Evolutionary conservation across 2,888 invertebrate species (phyloP).

Genomic region (Spicauda simplicius): DNA sequence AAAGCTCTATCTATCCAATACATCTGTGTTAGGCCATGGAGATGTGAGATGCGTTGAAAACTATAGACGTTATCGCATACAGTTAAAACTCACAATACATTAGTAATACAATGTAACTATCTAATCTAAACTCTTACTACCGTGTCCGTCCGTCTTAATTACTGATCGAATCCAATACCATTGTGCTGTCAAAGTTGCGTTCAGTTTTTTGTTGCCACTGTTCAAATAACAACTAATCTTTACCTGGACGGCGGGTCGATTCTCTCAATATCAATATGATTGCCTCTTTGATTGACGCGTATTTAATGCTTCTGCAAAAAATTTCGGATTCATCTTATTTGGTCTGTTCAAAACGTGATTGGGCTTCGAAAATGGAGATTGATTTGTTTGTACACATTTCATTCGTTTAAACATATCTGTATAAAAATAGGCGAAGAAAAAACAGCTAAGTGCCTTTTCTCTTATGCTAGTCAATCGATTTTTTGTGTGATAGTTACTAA

Average conservation of each 20-base stretch:
- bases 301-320: constrained; percentile 25
- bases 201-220: constrained; percentile 21
- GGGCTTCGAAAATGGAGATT: not conserved
- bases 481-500: no score
- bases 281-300: constrained; percentile 23
- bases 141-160: constrained; percentile 10
- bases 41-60: no score
- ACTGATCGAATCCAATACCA: constrained; percentile 1
- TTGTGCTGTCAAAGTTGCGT: constrained; percentile 18
- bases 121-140: no score
- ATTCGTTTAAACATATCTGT: not conserved
- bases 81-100: no score
- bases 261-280: constrained; percentile 19
- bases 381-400: not conserved
- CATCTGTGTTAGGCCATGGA: no score
- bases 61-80: no score
- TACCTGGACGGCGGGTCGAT: not conserved
- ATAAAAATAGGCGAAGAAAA: no score
- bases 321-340: constrained; percentile 6
- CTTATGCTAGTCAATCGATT: no score
- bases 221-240: constrained; percentile 3
- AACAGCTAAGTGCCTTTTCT: no score
- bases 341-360: constrained; percentile 4
- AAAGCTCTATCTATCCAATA: no score
- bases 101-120: no score